Evolutionary conservation across 2,113 vertebrate species (phyloP), one percentile per base, ranked within the genome.

Genomic region (Dromiciops gliroides): DNA sequence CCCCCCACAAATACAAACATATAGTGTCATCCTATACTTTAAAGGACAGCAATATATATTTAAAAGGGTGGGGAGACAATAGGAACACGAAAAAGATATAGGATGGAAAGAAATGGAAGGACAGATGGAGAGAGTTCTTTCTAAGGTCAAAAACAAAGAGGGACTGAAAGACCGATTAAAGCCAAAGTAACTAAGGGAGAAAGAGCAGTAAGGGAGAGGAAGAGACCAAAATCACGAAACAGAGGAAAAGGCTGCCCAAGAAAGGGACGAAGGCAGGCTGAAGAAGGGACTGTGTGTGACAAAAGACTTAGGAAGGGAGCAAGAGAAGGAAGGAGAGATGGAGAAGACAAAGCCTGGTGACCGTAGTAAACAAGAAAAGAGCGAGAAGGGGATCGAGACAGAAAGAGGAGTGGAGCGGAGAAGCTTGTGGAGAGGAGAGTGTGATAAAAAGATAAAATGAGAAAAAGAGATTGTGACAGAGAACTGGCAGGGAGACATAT

Each of bases 181-280:
- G 16, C 4, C 88, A 48, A 67, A 53, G 53, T 60, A 89, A 52
- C 28, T 3, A 47, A 75, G 48, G 47, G 50, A 89, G 44, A 37
- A 31, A 22, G 49, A 92, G 50, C 24, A 16, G 92, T n/a, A 3
- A 0, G 51, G 89, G 28, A 37, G 50, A 91, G 89, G 14, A 28
- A 52, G 37, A 49, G 37, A 75, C 48, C 12, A 50, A 89, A 26
- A 56, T 50, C 37, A 89, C 49, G 53, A n/a, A 75, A 44, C 37
- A 83, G 67, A 14, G 10, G 28, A 56, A 96, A 75, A 95, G 48
- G 92, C 50, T 3, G 50, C 8, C 53, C 25, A 11, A 91, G 95
- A 51, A 94, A 90, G 91, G 90, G 92, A 94, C 49, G 89, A 88
- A 93, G 94, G 91, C 93, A 56, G 67, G 93, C 49, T 37, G 50